phyloP scores from a whole-genome alignment of 1,140 invertebrate species.

The Trachelipus rathkii region DNA sequence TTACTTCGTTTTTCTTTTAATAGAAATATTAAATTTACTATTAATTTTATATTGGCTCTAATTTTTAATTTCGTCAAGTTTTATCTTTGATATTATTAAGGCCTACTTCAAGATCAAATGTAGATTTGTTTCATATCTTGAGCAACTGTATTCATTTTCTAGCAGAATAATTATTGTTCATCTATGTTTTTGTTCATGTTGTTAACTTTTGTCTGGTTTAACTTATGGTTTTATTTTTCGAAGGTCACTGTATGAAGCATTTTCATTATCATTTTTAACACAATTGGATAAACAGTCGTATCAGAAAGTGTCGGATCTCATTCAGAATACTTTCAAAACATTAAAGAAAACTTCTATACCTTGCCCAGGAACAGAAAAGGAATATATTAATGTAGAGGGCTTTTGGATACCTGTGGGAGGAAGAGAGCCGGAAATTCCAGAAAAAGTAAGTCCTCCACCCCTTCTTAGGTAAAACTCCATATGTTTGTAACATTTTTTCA shows the following conservation, averaged over 20 bases:
- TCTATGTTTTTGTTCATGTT: background rate
- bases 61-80: background rate
- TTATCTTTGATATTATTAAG: background rate
- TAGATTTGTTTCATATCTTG: background rate
- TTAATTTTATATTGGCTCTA: background rate
- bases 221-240: background rate
- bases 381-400: constrained; percentile 72
- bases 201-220: background rate
- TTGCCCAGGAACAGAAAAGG: background rate
- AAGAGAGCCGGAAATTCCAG: constrained; percentile 53
- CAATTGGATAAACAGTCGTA: constrained; percentile 84
- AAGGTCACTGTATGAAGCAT: constrained; percentile 85
- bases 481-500: too few species aligned
- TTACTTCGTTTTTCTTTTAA: background rate
- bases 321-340: constrained; percentile 36
- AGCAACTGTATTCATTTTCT: background rate
- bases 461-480: too few species aligned
- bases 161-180: background rate
- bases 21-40: too few species aligned
- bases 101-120: background rate
- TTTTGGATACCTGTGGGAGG: constrained; percentile 82
- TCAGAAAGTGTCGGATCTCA: constrained; percentile 49
- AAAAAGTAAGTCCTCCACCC: background rate
- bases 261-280: constrained; percentile 92
- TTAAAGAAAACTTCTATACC: background rate